These are phyloP conservation scores for Drosophila paucipuncta DNA, from an alignment of 2,888 invertebrate genomes.

Conservation along the genomic window DNA sequence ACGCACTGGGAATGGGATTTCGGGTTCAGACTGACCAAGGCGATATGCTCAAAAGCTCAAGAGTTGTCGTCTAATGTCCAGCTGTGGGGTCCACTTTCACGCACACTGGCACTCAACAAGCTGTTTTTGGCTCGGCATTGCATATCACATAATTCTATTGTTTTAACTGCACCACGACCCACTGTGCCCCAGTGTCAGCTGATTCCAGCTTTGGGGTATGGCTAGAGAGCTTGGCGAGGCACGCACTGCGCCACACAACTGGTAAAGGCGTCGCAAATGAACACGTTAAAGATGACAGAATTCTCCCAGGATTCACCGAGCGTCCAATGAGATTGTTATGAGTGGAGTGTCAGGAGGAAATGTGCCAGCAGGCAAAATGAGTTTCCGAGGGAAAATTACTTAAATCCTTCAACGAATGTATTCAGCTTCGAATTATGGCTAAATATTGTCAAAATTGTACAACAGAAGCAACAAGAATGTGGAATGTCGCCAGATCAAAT, in stretches of 20 bases:
- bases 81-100: conserved; percentile 12
- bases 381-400: background rate
- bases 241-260: conserved; percentile 47
- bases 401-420: background rate
- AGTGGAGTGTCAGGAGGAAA: conserved; percentile 3
- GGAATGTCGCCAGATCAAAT: background rate
- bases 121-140: background rate
- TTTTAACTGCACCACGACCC: conserved; percentile 3
- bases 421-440: background rate
- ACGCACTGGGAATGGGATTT: conserved; percentile 21
- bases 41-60: conserved; percentile 10
- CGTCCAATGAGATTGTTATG: conserved; percentile 30
- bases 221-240: conserved; percentile 23
- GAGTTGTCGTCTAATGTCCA: conserved; percentile 13
- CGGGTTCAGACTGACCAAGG: conserved; percentile 16
- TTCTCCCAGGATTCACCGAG: conserved; percentile 39
- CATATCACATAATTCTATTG: background rate
- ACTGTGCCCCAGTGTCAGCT: conserved; percentile 16
- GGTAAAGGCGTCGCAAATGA: conserved; percentile 68
- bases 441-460: background rate
- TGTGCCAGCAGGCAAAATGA: background rate
- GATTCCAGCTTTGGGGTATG: conserved; percentile 6
- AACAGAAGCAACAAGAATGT: background rate
- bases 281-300: conserved; percentile 73
- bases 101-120: conserved; percentile 22